Conservation (phyloP, 2,888 invertebrate genomes). For the Melangyna quadrimaculata region DNA sequence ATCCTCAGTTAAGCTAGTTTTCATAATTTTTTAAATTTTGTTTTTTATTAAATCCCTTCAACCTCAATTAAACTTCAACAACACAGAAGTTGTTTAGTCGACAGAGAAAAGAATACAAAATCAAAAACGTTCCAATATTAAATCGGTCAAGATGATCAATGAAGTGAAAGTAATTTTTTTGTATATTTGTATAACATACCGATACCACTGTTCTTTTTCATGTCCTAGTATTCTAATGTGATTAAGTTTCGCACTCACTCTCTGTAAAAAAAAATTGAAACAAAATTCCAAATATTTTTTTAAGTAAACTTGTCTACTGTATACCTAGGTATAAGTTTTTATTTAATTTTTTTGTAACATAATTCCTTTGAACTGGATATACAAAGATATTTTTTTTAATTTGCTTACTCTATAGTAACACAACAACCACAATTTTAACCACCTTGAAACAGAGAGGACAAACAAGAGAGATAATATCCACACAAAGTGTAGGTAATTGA, state of each 20-base stretch:
- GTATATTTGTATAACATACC: not conserved
- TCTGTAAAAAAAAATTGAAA: not conserved
- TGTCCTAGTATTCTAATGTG: slow-evolving; percentile 2
- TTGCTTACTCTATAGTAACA: slow-evolving; percentile 48
- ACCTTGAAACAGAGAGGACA: slow-evolving; percentile 52
- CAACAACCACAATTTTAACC: slow-evolving; percentile 48
- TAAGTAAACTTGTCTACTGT: not conserved
- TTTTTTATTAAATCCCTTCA: not conserved
- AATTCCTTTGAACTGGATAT: slow-evolving; percentile 38
- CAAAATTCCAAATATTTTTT: not conserved
- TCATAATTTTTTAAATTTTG: too few species aligned
- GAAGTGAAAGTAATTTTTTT: not conserved
- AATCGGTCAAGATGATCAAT: slow-evolving; percentile 9
- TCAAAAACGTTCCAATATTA: not conserved
- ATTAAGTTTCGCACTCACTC: not conserved
- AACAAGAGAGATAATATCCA: slow-evolving; percentile 54
- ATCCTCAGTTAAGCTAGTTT: too few species aligned
- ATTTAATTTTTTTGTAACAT: slow-evolving; percentile 50
- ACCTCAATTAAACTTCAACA: not conserved
- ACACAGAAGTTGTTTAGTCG: not conserved
- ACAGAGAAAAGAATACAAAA: not conserved
- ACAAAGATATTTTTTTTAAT: slow-evolving; percentile 1
- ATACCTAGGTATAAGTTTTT: too few species aligned
- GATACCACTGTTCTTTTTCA: not conserved
- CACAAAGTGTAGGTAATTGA: slow-evolving; percentile 32